Percentiles rank a stretch among this genome's conserved stretches.
Evolutionary conservation across 2,113 vertebrate genomes (phyloP).

Genomic region (Corydoras sp.): DNA sequence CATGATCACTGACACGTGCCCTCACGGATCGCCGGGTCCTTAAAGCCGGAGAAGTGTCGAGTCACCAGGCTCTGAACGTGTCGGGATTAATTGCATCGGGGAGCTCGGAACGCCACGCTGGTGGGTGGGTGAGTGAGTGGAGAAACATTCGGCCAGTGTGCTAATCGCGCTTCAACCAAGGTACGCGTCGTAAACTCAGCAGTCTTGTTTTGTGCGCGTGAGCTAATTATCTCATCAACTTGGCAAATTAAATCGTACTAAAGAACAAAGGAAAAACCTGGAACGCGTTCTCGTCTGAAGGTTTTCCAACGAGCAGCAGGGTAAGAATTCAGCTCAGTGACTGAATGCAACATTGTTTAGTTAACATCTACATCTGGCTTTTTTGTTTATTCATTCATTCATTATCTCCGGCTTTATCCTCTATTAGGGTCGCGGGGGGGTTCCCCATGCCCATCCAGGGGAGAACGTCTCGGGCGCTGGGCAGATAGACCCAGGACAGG

Average conservation of each 20-base stretch:
- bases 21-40: background rate
- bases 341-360: too few species aligned
- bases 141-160: background rate
- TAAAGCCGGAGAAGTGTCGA: background rate
- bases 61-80: slow-evolving; percentile 6
- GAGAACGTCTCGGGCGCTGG: too few species aligned
- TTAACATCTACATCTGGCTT: too few species aligned
- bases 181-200: background rate
- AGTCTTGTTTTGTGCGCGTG: background rate
- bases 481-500: too few species aligned
- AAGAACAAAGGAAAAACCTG: background rate
- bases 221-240: background rate
- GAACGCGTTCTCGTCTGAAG: background rate
- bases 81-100: slow-evolving; percentile 19
- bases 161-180: slow-evolving; percentile 2
- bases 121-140: background rate
- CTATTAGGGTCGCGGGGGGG: too few species aligned
- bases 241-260: background rate
- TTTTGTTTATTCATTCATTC: too few species aligned
- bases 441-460: too few species aligned
- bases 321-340: too few species aligned
- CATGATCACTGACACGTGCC: background rate
- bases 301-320: too few species aligned
- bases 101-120: slow-evolving; percentile 38
- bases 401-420: too few species aligned